Conservation (phyloP, 2,113 vertebrate genomes). For the Gallinago undulata region DNA sequence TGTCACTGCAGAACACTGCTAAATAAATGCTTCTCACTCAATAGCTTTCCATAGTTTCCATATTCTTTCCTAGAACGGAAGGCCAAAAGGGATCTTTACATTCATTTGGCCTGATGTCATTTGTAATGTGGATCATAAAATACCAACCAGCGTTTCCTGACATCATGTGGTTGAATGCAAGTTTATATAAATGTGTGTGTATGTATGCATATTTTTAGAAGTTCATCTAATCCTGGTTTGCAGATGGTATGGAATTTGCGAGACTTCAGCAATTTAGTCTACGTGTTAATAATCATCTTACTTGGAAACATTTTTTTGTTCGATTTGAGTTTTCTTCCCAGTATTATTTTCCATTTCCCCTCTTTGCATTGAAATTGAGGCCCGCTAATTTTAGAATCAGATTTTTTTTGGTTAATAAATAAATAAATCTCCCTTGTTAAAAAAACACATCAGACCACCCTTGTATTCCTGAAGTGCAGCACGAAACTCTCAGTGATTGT, state of each 20-base stretch:
- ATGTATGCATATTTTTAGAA: neutral
- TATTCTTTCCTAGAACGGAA: neutral
- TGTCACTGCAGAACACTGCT: neutral
- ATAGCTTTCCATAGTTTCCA: neutral
- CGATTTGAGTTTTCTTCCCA: neutral
- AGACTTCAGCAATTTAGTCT: neutral
- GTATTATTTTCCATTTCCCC: neutral
- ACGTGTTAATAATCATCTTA: neutral
- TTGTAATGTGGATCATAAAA: neutral
- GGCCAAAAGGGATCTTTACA: neutral
- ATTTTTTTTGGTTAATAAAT: neutral
- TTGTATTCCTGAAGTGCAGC: neutral
- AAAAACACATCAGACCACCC: neutral
- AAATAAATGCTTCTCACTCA: neutral
- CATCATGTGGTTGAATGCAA: neutral
- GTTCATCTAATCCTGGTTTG: neutral
- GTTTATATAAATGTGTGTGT: neutral
- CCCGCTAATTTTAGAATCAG: neutral
- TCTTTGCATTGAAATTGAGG: neutral
- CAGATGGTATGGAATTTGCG: neutral
- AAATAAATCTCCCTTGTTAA: neutral
- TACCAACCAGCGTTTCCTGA: neutral
- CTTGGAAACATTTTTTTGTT: neutral
- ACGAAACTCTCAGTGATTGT: neutral
- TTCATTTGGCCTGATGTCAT: neutral